These are phyloP conservation scores for Coptodon bakossiorum DNA, from an alignment of 2,113 vertebrate genomes.

Conservation along the genomic window DNA sequence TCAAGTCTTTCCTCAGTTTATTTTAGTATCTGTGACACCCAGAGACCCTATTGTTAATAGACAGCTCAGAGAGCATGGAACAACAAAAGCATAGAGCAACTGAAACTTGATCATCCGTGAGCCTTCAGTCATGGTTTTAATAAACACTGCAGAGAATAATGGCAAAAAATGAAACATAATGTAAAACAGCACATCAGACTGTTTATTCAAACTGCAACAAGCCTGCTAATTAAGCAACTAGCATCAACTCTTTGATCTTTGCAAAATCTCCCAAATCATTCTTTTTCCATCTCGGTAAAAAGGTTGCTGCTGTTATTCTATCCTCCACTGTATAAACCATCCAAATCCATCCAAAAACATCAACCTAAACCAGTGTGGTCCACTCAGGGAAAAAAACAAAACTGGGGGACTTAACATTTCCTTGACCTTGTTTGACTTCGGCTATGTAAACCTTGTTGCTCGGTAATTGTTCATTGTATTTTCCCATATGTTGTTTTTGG, in stretches of 20 bases:
- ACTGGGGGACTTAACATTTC: not conserved
- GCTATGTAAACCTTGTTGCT: slow-evolving; percentile 1
- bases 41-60: slow-evolving; percentile 17
- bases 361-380: not conserved
- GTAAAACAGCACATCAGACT: not conserved
- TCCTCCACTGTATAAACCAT: not conserved
- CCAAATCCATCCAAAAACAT: not conserved
- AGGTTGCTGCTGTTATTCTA: not conserved
- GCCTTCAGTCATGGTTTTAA: not conserved
- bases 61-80: not conserved
- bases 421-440: slow-evolving; percentile 14
- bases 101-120: not conserved
- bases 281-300: not conserved
- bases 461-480: slow-evolving; percentile 47
- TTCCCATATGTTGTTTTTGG: slow-evolving; percentile 11
- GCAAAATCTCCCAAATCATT: not conserved
- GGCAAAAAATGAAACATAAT: not conserved
- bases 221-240: not conserved
- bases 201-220: not conserved
- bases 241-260: not conserved
- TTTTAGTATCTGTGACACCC: slow-evolving; percentile 4
- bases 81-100: not conserved
- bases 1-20: slow-evolving; percentile 38
- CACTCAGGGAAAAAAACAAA: not conserved
- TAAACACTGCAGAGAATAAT: not conserved